phyloP scores from a whole-genome alignment of 2,797 vertebrate genomes.

The Danio aesculapii region DNA sequence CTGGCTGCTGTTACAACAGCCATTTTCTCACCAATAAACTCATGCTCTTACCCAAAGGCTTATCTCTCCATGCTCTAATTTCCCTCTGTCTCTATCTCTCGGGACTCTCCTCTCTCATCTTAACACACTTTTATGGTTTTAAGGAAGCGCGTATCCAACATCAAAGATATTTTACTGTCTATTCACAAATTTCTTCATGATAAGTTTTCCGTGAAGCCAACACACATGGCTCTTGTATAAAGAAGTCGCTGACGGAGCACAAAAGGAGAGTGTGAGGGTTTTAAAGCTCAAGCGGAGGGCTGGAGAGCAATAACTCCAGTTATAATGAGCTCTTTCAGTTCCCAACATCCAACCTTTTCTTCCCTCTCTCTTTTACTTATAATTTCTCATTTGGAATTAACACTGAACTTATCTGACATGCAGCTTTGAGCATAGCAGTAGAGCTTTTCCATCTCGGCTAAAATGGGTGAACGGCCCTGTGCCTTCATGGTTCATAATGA shows the following conservation, averaged over 20 bases:
- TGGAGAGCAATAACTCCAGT: conserved; percentile 70
- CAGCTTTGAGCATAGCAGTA: conserved; percentile 57
- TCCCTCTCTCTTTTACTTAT: conserved; percentile 48
- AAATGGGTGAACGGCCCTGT: conserved; percentile 36
- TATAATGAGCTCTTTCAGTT: conserved; percentile 62
- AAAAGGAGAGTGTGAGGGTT: conserved; percentile 63
- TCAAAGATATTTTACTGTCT: conserved; percentile 65
- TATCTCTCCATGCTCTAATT: conserved; percentile 36
- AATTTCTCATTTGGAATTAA: conserved; percentile 65
- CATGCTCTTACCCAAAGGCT: conserved; percentile 26
- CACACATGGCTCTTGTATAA: conserved; percentile 50
- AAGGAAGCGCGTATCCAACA: conserved; percentile 54
- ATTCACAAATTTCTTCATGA: conserved; percentile 46
- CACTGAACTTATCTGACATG: conserved; percentile 61
- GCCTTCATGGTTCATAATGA: conserved; percentile 32
- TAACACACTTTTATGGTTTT: conserved; percentile 37
- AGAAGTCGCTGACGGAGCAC: conserved; percentile 71
- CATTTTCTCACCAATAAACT: conserved; percentile 35
- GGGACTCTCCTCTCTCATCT: conserved; percentile 38
- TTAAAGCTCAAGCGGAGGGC: conserved; percentile 66
- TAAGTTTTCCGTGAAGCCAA: conserved; percentile 60
- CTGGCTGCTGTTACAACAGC: neutral
- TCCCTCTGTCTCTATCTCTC: conserved; percentile 33
- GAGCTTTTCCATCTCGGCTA: conserved; percentile 38
- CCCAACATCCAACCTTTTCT: conserved; percentile 50